Percentiles rank a stretch among this genome's conserved stretches.
phyloP scores from a whole-genome alignment of 2,888 invertebrate genomes.

The Anarsia innoxiella region DNA sequence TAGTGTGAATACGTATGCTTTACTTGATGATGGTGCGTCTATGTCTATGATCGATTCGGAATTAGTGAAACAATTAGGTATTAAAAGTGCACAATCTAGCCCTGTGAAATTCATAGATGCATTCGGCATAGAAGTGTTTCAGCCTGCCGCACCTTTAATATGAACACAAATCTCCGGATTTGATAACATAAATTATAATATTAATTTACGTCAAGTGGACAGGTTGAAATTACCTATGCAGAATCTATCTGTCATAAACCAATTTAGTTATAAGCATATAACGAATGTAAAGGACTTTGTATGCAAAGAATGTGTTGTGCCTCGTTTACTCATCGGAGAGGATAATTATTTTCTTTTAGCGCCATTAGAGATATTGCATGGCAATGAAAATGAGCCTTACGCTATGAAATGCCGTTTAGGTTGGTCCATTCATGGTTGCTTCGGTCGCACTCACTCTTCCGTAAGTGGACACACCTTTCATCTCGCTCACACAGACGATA shows the following conservation, averaged over 20 bases:
- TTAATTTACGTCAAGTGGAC: not conserved
- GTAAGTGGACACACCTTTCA: not conserved
- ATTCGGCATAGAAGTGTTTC: slow-evolving; percentile 11
- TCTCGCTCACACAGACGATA: no score
- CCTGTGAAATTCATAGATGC: no score
- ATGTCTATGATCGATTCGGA: slow-evolving; percentile 18
- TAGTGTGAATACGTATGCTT: slow-evolving; percentile 14
- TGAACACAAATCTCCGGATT: no score
- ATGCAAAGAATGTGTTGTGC: no score
- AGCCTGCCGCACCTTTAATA: no score
- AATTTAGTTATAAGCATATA: not conserved
- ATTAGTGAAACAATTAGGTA: slow-evolving; percentile 19
- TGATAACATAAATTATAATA: not conserved
- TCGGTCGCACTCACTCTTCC: not conserved
- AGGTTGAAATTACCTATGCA: not conserved
- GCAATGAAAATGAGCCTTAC: not conserved
- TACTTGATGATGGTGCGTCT: slow-evolving; percentile 25
- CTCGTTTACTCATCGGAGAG: not conserved
- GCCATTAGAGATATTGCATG: not conserved
- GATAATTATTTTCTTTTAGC: not conserved
- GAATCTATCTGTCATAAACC: not conserved
- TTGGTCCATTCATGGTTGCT: not conserved
- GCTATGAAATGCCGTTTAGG: not conserved
- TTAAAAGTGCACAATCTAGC: slow-evolving; percentile 21
- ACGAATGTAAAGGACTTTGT: not conserved